Percentiles rank a stretch among this genome's conserved stretches.
These are phyloP conservation scores for Callitettix versicolor DNA, from an alignment of 1,140 invertebrate species.

Conservation along the genomic window DNA sequence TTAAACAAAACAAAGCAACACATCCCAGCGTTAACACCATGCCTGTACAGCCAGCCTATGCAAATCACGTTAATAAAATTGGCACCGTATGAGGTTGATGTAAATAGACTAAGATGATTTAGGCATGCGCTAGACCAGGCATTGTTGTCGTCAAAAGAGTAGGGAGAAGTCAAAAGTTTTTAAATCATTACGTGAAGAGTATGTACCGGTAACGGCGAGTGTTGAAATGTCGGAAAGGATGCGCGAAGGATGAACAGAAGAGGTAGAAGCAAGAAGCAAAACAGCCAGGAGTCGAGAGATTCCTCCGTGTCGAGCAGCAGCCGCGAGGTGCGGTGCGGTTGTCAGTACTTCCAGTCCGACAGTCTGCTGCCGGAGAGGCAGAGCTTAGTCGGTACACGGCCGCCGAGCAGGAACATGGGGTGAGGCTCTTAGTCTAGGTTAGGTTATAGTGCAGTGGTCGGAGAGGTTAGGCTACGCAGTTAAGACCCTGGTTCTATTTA, in stretches of 20 bases:
- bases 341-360: conserved; percentile 71
- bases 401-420: conserved; percentile 26
- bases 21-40: too few species aligned
- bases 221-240: not conserved
- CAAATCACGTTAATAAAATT: not conserved
- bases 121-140: conserved; percentile 16
- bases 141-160: not conserved
- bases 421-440: conserved; percentile 21
- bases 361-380: conserved; percentile 60
- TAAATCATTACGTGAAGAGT: too few species aligned
- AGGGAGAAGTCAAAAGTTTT: too few species aligned
- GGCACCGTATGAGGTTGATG: not conserved
- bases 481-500: too few species aligned
- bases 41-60: too few species aligned
- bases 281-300: conserved; percentile 16
- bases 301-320: conserved; percentile 27
- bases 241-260: conserved; percentile 6
- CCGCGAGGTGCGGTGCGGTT: conserved; percentile 66
- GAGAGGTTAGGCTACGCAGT: too few species aligned
- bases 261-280: conserved; percentile 17
- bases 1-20: too few species aligned
- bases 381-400: conserved; percentile 44
- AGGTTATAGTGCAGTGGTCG: too few species aligned
- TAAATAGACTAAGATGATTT: conserved; percentile 21
- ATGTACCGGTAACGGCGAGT: too few species aligned